Evolutionary conservation across 2,888 invertebrate genomes (phyloP).

Genomic region (Odontocolon sp.): DNA sequence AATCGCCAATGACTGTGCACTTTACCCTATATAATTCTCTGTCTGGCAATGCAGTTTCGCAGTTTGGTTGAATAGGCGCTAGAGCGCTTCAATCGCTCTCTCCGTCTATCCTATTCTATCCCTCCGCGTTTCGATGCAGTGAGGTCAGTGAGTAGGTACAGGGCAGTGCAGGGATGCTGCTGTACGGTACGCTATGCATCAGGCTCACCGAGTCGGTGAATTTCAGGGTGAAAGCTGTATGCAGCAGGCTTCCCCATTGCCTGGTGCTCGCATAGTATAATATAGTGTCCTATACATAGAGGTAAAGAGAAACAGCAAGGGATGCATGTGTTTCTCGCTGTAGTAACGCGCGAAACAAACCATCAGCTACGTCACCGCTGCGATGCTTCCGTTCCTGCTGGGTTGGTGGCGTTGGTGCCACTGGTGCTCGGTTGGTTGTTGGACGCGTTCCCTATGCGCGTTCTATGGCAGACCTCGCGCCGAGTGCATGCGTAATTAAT

Average conservation of each 20-base stretch:
- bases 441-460: conserved; percentile 6
- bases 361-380: conserved; percentile 39
- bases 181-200: conserved; percentile 6
- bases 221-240: conserved; percentile 17
- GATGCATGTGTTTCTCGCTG: conserved; percentile 11
- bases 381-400: too few species aligned
- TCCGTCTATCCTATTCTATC: conserved; percentile 10
- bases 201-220: conserved; percentile 33
- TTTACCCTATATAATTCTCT: not conserved
- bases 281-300: not conserved
- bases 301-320: not conserved
- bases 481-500: conserved; percentile 77
- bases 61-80: conserved; percentile 9
- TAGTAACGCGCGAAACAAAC: conserved; percentile 45
- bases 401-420: too few species aligned
- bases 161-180: not conserved
- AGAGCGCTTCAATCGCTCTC: conserved; percentile 20
- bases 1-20: not conserved
- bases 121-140: conserved; percentile 44
- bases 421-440: too few species aligned
- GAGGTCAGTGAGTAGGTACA: conserved; percentile 36
- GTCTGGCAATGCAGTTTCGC: not conserved
- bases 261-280: conserved; percentile 2
- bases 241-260: not conserved
- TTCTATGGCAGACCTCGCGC: conserved; percentile 28